Evolutionary conservation across 2,113 vertebrate genomes (phyloP).

Genomic region (Rousettus leschenaultii): DNA sequence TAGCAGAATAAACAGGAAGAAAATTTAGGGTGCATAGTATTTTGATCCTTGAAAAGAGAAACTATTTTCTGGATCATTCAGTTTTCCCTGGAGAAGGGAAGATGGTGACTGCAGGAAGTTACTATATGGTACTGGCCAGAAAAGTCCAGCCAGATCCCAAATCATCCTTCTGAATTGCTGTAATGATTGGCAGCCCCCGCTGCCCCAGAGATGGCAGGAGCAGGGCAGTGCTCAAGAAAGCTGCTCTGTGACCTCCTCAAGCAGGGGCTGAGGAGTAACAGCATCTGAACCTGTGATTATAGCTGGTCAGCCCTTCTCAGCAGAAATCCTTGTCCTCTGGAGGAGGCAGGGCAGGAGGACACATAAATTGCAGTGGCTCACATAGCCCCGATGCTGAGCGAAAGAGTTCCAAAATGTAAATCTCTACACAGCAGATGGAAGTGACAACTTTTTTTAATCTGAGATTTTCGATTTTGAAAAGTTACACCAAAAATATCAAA

Average conservation of each 20-base stretch:
- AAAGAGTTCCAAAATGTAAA: background rate
- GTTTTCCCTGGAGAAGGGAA: background rate
- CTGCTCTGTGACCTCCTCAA: background rate
- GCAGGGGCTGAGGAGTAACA: accelerated
- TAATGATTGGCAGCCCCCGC: background rate
- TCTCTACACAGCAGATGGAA: background rate
- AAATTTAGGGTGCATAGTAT: background rate
- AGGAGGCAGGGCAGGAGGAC: background rate
- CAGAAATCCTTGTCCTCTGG: background rate
- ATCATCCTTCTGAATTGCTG: background rate
- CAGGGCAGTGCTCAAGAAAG: background rate
- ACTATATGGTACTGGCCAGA: background rate
- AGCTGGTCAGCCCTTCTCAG: background rate
- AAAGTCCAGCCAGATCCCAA: background rate
- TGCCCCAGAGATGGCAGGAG: accelerated
- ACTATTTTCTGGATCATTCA: background rate
- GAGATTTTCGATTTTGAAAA: background rate
- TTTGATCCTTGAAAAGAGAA: background rate
- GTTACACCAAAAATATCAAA: background rate
- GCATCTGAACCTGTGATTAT: background rate
- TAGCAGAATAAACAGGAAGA: background rate
- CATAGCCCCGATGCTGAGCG: background rate
- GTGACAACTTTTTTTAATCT: background rate
- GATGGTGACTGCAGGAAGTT: background rate
- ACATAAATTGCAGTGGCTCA: background rate